Percentiles rank a stretch among this genome's conserved stretches.
These are phyloP conservation scores for Stenopsyche tienmushanensis DNA, from an alignment of 1,140 invertebrate species.

Conservation along the genomic window DNA sequence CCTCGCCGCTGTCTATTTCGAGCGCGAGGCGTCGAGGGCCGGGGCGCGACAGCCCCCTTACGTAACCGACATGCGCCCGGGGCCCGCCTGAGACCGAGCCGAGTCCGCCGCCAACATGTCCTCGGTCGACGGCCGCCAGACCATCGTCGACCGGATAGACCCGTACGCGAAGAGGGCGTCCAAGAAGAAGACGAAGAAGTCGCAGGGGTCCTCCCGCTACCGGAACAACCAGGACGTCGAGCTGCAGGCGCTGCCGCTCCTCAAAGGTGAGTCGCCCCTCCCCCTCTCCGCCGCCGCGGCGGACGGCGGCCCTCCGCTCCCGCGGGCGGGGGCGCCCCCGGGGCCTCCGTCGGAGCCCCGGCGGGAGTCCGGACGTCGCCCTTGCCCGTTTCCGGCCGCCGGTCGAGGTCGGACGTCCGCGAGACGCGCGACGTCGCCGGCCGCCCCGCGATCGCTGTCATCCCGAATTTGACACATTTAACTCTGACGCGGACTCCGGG, in stretches of 20 bases:
- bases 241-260: slow-evolving; percentile 78
- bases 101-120: slow-evolving; percentile 62
- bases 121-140: slow-evolving; percentile 59
- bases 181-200: slow-evolving; percentile 92
- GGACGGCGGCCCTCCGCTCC: no score
- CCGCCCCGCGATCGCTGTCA: no score
- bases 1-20: not conserved
- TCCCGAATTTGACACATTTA: no score
- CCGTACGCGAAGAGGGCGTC: slow-evolving; percentile 88
- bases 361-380: no score
- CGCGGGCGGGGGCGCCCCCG: no score
- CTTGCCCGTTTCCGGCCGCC: no score
- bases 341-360: no score
- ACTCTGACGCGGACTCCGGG: no score
- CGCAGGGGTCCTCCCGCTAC: slow-evolving; percentile 87
- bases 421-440: no score
- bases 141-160: slow-evolving; percentile 93
- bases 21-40: not conserved
- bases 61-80: slow-evolving; percentile 12
- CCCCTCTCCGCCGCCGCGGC: not conserved
- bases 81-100: no score
- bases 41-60: not conserved
- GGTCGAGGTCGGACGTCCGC: no score
- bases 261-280: no score
- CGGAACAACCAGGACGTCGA: slow-evolving; percentile 87